A percentile compares a stretch with the other conserved stretches of the same genome.
These are phyloP conservation scores for Drosophila serrata DNA, from an alignment of 1,140 invertebrate genomes.

Conservation along the genomic window DNA sequence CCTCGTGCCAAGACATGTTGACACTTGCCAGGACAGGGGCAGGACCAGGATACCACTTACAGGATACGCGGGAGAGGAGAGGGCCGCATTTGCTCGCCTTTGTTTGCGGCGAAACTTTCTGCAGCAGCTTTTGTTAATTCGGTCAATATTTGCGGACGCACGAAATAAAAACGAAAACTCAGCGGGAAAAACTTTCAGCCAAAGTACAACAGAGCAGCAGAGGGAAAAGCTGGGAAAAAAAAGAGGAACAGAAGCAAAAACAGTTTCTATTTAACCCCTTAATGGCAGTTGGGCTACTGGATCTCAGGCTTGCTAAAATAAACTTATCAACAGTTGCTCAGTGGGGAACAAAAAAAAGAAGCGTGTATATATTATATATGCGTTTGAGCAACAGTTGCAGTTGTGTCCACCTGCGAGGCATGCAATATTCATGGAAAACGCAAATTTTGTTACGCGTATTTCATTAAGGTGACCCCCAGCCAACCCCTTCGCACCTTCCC, in stretches of 20 bases:
- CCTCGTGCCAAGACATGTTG: slow-evolving; percentile 34
- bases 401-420: slow-evolving; percentile 32
- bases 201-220: slow-evolving; percentile 49
- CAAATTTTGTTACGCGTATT: slow-evolving; percentile 54
- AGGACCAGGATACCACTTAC: slow-evolving; percentile 23
- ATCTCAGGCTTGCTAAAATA: slow-evolving; percentile 21
- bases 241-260: slow-evolving; percentile 27
- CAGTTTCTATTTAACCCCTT: slow-evolving; percentile 75
- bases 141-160: slow-evolving; percentile 83
- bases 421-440: slow-evolving; percentile 54
- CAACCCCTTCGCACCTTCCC: neutral
- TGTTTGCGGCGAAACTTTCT: slow-evolving; percentile 73
- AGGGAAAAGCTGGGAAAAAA: slow-evolving; percentile 31
- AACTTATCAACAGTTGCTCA: slow-evolving; percentile 44
- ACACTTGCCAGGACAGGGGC: slow-evolving; percentile 31
- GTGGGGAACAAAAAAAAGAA: slow-evolving; percentile 5
- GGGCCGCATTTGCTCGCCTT: slow-evolving; percentile 45
- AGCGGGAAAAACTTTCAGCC: slow-evolving; percentile 66
- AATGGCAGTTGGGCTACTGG: slow-evolving; percentile 59
- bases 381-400: slow-evolving; percentile 38
- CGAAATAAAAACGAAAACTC: slow-evolving; percentile 83
- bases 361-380: neutral
- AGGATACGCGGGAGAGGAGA: neutral
- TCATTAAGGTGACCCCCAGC: slow-evolving; percentile 34
- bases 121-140: slow-evolving; percentile 78